phyloP scores from a whole-genome alignment of 1,140 invertebrate species.

The Sitobion miscanthi region DNA sequence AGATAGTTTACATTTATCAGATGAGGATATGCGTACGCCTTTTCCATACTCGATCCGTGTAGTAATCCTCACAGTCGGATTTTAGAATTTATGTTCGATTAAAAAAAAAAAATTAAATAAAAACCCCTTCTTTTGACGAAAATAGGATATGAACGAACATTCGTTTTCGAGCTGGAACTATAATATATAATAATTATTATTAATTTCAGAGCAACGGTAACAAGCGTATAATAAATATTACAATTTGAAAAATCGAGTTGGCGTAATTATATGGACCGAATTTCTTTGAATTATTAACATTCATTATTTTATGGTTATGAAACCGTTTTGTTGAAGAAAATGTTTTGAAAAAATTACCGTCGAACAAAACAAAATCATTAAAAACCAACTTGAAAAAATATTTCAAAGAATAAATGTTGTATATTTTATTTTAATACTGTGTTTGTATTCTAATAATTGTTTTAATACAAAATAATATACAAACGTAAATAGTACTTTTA shows the following conservation, averaged over 20 bases:
- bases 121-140: constrained; percentile 4
- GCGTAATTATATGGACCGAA: not conserved
- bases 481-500: not conserved
- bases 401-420: not conserved
- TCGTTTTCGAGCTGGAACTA: not conserved
- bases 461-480: not conserved
- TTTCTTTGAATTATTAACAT: not conserved
- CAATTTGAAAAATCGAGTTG: not conserved
- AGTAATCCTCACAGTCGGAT: constrained; percentile 42
- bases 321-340: not conserved
- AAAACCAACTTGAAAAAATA: not conserved
- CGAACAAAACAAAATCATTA: not conserved
- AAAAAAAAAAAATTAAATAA: constrained; percentile 28
- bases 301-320: not conserved
- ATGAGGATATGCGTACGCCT: constrained; percentile 35
- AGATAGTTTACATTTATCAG: constrained; percentile 55
- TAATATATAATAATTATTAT: not conserved
- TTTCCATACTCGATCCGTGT: not conserved
- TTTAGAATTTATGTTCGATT: constrained; percentile 49
- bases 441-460: not conserved
- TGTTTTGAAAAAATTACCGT: not conserved
- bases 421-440: not conserved
- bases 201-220: not conserved
- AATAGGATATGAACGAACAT: not conserved
- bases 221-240: constrained; percentile 25